A percentile compares a stretch with the other conserved stretches of the same genome.
These are phyloP conservation scores for Pempheris klunzingeri DNA, from an alignment of 2,797 vertebrate genomes.

Conservation along the genomic window DNA sequence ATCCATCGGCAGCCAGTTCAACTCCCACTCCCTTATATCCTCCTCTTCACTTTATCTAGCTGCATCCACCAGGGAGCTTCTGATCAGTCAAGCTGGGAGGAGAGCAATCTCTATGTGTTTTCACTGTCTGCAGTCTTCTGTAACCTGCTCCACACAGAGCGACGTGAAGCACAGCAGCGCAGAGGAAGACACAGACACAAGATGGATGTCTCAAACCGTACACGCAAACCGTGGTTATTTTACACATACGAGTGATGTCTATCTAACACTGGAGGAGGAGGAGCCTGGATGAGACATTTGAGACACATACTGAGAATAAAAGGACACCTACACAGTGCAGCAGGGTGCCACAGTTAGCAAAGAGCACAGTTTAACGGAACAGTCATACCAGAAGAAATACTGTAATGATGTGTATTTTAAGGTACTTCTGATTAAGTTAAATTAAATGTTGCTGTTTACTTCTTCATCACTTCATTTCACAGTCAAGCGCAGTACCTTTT, in stretches of 20 bases:
- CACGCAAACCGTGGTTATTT: conserved; percentile 16
- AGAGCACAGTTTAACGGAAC: background rate
- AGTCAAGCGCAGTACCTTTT: background rate
- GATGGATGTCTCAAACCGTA: conserved; percentile 11
- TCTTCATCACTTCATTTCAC: background rate
- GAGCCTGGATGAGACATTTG: conserved; percentile 4
- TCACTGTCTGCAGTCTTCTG: conserved; percentile 45
- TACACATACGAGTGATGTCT: conserved; percentile 24
- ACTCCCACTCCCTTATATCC: conserved; percentile 67
- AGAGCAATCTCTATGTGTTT: conserved; percentile 59
- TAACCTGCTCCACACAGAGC: conserved; percentile 44
- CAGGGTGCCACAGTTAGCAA: conserved; percentile 1
- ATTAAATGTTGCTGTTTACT: background rate
- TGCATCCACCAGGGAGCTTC: conserved; percentile 67
- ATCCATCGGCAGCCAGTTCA: conserved; percentile 72
- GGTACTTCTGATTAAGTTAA: background rate
- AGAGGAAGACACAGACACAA: conserved; percentile 22
- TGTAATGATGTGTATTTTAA: background rate
- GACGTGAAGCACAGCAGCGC: conserved; percentile 32
- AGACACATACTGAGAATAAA: conserved; percentile 20
- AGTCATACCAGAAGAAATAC: background rate
- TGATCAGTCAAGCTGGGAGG: conserved; percentile 70
- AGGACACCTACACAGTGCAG: background rate
- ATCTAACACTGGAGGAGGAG: conserved; percentile 13
- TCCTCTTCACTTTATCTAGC: conserved; percentile 73